Conservation (phyloP, 2,888 invertebrate species). For the Cheilosia vulpina region DNA sequence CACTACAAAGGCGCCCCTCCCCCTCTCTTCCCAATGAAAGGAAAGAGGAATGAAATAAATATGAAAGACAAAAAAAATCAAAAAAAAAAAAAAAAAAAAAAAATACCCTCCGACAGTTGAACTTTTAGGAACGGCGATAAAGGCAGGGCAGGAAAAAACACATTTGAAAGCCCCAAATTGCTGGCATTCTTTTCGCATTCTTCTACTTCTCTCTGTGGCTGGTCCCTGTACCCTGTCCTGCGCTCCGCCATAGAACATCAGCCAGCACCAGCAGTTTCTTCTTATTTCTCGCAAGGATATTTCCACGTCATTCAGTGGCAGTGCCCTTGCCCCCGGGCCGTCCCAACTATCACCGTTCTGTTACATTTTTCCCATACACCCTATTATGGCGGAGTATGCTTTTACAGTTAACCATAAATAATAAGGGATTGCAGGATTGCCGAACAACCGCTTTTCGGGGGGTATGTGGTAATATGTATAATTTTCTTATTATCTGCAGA, state of each 20-base stretch:
- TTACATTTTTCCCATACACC: slow-evolving; percentile 39
- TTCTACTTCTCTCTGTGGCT: slow-evolving; percentile 26
- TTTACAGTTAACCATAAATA: slow-evolving; percentile 75
- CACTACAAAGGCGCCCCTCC: slow-evolving; percentile 6
- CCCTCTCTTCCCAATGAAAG: background rate
- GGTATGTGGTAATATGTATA: slow-evolving; percentile 72
- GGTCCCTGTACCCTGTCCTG: slow-evolving; percentile 1
- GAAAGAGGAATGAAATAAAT: slow-evolving; percentile 41
- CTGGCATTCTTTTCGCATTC: slow-evolving; percentile 74
- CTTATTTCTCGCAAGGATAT: slow-evolving; percentile 70
- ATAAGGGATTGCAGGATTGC: slow-evolving; percentile 62
- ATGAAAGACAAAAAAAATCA: slow-evolving; percentile 21
- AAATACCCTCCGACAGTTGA: background rate
- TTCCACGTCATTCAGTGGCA: slow-evolving; percentile 53
- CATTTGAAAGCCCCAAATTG: slow-evolving; percentile 68
- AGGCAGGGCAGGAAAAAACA: slow-evolving; percentile 64
- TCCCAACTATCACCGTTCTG: slow-evolving; percentile 15
- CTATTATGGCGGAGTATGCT: slow-evolving; percentile 18
- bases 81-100: background rate
- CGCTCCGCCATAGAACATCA: slow-evolving; percentile 33
- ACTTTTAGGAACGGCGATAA: slow-evolving; percentile 58
- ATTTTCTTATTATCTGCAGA: slow-evolving; percentile 75
- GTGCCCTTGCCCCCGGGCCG: slow-evolving; percentile 4
- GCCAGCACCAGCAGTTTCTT: slow-evolving; percentile 38
- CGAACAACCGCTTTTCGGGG: slow-evolving; percentile 68